These are phyloP conservation scores for Glaucidium brasilianum DNA, from an alignment of 2,113 vertebrate species.

Conservation along the genomic window DNA sequence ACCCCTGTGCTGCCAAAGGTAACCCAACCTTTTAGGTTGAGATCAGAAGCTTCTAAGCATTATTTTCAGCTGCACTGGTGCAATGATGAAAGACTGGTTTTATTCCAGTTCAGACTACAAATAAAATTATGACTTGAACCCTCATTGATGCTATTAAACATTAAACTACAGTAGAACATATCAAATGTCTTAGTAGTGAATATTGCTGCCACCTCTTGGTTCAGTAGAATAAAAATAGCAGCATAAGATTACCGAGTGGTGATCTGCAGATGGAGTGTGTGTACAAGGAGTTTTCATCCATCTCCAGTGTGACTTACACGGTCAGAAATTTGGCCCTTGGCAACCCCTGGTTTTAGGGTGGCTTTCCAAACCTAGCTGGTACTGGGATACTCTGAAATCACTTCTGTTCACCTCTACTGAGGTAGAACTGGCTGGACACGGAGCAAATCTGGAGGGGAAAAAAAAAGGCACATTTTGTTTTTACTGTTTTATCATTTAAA, in stretches of 20 bases:
- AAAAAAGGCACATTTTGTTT: rapidly evolving
- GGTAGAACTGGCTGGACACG: background rate
- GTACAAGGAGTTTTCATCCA: background rate
- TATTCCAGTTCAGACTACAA: background rate
- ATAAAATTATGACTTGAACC: background rate
- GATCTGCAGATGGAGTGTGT: background rate
- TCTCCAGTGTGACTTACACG: background rate
- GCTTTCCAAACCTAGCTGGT: background rate
- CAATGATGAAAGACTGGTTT: background rate
- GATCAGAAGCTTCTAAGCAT: background rate
- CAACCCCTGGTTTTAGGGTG: background rate
- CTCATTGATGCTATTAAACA: background rate
- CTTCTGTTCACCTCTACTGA: background rate
- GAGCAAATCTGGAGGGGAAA: background rate
- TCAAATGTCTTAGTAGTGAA: background rate
- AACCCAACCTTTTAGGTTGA: background rate
- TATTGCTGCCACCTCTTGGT: background rate
- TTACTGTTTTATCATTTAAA: background rate
- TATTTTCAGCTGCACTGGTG: background rate
- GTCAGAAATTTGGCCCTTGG: background rate
- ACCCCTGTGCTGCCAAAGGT: background rate
- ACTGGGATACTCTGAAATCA: too few relatives aligned
- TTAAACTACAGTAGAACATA: background rate
- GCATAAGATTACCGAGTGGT: rapidly evolving
- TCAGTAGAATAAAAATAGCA: background rate